Conservation (phyloP, 2,888 invertebrate species). For the Portevinia maculata region DNA sequence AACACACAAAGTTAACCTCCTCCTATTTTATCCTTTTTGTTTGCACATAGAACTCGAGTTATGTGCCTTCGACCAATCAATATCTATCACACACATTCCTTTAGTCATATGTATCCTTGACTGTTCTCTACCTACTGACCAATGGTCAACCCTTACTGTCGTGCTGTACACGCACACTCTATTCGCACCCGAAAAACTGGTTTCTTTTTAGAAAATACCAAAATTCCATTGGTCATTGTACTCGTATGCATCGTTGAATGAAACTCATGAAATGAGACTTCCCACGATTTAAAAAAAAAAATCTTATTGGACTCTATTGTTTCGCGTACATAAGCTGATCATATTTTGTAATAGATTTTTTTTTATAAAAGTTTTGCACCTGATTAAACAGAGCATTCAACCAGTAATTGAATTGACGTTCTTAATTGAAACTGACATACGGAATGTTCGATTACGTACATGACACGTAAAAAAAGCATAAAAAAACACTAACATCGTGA, state of each 20-base stretch:
- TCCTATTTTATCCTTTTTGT: conserved; percentile 50
- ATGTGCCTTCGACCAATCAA: conserved; percentile 64
- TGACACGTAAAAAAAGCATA: conserved; percentile 5
- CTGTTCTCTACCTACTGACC: conserved; percentile 62
- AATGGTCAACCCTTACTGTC: conserved; percentile 71
- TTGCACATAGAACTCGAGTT: conserved; percentile 8
- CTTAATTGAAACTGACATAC: conserved; percentile 69
- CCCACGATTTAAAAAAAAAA: conserved; percentile 49
- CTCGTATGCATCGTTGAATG: conserved; percentile 18
- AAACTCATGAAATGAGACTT: conserved; percentile 31
- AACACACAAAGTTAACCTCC: conserved; percentile 34
- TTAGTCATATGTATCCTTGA: conserved; percentile 57
- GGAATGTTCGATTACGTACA: conserved; percentile 56
- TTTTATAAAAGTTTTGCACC: conserved; percentile 37
- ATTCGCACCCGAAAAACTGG: conserved; percentile 67
- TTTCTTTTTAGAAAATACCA: conserved; percentile 52
- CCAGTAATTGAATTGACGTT: conserved; percentile 62
- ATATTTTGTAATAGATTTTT: conserved; percentile 39
- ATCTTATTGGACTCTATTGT: conserved; percentile 51
- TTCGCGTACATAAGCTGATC: neutral
- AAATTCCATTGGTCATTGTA: conserved; percentile 73
- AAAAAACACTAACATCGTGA: conserved; percentile 9
- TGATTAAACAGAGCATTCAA: conserved; percentile 59
- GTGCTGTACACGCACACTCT: conserved; percentile 63
- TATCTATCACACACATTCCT: conserved; percentile 64